Evolutionary conservation across 2,888 invertebrate genomes (phyloP).

Genomic region (Dusona sp.): DNA sequence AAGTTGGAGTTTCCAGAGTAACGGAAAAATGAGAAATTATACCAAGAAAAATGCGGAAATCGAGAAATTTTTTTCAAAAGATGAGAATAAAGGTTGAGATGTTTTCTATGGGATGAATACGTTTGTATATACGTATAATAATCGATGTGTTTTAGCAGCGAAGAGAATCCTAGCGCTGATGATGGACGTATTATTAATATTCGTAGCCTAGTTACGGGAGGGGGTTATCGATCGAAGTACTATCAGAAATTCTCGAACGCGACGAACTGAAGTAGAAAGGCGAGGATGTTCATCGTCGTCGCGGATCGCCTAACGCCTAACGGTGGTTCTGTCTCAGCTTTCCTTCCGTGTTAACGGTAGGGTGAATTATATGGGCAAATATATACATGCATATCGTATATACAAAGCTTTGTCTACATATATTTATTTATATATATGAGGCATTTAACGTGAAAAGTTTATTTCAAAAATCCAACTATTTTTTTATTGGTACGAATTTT

Average conservation of each 20-base stretch:
- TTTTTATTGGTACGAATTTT: background rate
- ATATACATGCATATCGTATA: background rate
- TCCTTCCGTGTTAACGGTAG: conserved; percentile 35
- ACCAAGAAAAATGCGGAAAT: background rate
- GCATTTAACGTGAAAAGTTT: background rate
- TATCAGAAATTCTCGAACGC: conserved; percentile 56
- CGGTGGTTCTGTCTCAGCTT: conserved; percentile 50
- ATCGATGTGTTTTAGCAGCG: conserved; percentile 31
- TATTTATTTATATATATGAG: background rate
- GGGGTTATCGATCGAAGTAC: conserved; percentile 58
- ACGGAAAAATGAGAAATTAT: background rate
- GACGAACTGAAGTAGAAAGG: conserved; percentile 21
- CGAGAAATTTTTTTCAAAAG: background rate
- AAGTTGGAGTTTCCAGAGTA: background rate
- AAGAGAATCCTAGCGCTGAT: conserved; percentile 18
- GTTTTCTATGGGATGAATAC: conserved; percentile 17
- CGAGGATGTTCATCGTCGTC: conserved; percentile 47
- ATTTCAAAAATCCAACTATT: background rate
- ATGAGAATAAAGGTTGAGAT: conserved; percentile 23
- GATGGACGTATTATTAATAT: conserved; percentile 66
- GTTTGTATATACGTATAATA: conserved; percentile 14
- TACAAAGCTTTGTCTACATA: background rate
- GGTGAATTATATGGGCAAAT: conserved; percentile 1
- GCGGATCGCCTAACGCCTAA: conserved; percentile 39
- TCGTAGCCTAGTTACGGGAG: conserved; percentile 59